phyloP scores from a whole-genome alignment of 2,113 vertebrate species.

The Ageneiosus marmoratus region DNA sequence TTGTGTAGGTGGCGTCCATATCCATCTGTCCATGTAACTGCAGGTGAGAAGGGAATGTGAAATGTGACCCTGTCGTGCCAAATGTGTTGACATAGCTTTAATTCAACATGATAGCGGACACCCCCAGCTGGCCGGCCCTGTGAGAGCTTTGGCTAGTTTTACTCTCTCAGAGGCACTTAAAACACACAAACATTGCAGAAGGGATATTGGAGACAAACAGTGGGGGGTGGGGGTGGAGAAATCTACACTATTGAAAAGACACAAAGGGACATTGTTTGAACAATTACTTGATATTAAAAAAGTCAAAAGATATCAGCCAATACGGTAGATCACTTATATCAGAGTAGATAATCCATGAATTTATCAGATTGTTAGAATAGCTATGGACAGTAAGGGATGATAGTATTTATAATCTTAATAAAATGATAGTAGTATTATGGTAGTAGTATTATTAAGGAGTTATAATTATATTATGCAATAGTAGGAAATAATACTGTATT shows the following conservation, averaged over 20 bases:
- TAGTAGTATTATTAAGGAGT: not conserved
- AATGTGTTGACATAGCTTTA: conserved; percentile 79
- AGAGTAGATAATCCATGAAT: not conserved
- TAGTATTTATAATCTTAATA: not conserved
- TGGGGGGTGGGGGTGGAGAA: conserved; percentile 47
- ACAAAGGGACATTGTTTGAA: conserved; percentile 26
- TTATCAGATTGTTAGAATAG: not conserved
- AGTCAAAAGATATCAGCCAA: not conserved
- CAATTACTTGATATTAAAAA: not conserved
- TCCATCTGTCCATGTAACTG: conserved; percentile 59
- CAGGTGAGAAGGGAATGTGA: conserved; percentile 58
- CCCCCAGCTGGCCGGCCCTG: conserved; percentile 69
- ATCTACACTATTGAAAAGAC: not conserved
- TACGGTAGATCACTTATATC: not conserved
- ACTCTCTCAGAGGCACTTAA: conserved; percentile 76
- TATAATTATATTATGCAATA: not conserved
- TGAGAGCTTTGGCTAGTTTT: conserved; percentile 68
- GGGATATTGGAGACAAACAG: not conserved
- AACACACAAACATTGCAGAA: conserved; percentile 69
- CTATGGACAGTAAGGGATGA: not conserved
- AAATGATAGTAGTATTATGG: not conserved
- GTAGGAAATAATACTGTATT: not conserved
- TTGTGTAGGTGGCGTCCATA: conserved; percentile 49
- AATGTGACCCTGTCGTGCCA: conserved; percentile 70
- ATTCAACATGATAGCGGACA: conserved; percentile 77